phyloP scores from a whole-genome alignment of 2,888 invertebrate genomes.

The Caenorhabditis zanzibari region DNA sequence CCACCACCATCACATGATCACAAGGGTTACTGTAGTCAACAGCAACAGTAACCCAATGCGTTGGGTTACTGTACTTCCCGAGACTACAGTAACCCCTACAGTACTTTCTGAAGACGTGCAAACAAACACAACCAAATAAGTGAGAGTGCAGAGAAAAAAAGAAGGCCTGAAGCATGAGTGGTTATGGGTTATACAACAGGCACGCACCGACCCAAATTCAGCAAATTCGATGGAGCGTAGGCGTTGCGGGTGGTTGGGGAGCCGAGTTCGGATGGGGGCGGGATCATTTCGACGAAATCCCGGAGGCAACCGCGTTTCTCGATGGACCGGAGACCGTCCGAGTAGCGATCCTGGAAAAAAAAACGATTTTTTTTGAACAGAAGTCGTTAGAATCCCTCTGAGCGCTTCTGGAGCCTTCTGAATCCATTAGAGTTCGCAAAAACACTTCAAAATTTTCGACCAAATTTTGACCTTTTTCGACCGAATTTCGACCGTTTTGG shows the following conservation, averaged over 20 bases:
- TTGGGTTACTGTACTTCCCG: too few species aligned
- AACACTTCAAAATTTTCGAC: too few species aligned
- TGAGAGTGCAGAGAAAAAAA: slow-evolving; percentile 7
- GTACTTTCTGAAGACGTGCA: background rate
- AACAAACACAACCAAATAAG: background rate
- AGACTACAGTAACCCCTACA: too few species aligned
- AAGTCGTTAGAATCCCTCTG: background rate
- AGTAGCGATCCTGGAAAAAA: slow-evolving; percentile 77
- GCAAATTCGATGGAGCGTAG: slow-evolving; percentile 73
- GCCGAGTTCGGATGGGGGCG: slow-evolving; percentile 68
- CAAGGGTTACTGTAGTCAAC: too few species aligned
- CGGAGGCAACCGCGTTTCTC: slow-evolving; percentile 71
- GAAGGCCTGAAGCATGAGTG: slow-evolving; percentile 15
- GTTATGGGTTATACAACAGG: slow-evolving; percentile 49
- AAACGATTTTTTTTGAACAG: too few species aligned
- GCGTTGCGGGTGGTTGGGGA: slow-evolving; percentile 71
- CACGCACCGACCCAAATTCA: slow-evolving; percentile 79
- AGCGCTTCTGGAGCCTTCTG: too few species aligned
- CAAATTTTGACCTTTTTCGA: too few species aligned
- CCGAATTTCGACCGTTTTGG: too few species aligned
- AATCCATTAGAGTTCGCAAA: too few species aligned
- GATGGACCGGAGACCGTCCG: slow-evolving; percentile 74
- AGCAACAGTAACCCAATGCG: background rate
- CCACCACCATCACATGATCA: background rate
- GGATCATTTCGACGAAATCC: slow-evolving; percentile 71